These are phyloP conservation scores for Xestia c-nigrum DNA, from an alignment of 2,888 invertebrate genomes.

Conservation along the genomic window DNA sequence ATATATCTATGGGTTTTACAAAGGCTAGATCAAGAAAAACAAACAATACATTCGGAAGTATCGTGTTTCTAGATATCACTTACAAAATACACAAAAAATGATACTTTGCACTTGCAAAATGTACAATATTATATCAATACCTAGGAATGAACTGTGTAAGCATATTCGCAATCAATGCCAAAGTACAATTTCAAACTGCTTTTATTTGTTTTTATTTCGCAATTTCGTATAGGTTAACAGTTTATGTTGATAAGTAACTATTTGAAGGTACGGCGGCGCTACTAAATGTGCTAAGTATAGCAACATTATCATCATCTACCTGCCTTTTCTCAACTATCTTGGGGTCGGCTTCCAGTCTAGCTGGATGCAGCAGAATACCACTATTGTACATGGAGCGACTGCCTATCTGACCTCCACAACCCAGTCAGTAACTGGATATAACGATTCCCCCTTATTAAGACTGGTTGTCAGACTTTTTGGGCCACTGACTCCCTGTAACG, in stretches of 20 bases:
- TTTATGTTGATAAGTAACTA: not conserved
- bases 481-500: no score
- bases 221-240: not conserved
- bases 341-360: no score
- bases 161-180: not conserved
- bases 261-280: not conserved
- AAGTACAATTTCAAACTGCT: constrained; percentile 28
- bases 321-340: no score
- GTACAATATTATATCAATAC: not conserved
- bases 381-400: no score
- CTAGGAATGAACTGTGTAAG: not conserved
- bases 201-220: not conserved
- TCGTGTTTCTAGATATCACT: not conserved
- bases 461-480: no score
- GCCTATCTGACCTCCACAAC: no score
- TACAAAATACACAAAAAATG: constrained; percentile 4
- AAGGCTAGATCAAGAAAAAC: not conserved
- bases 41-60: not conserved
- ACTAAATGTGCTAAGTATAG: no score
- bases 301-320: no score
- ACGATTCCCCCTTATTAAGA: no score
- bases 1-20: no score
- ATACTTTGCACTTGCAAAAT: constrained; percentile 24
- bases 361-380: no score
- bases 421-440: no score